Evolutionary conservation across 2,797 vertebrate species (phyloP), one percentile per base, ranked within the genome.

Genomic region (Bradypodion ventrale): DNA sequence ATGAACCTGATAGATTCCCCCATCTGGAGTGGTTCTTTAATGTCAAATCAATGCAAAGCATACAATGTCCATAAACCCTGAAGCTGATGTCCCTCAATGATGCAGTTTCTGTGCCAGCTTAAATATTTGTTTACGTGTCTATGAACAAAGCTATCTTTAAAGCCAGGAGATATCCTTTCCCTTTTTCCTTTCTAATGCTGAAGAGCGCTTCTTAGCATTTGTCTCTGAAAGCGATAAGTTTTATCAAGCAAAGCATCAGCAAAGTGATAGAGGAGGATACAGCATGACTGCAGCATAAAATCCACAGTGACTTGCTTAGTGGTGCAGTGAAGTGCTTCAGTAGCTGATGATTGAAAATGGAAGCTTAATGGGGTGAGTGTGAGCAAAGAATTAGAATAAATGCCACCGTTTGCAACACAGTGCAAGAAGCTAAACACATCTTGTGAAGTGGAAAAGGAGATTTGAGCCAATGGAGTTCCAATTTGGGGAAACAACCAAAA

Each of bases 301-400:
- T 86, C 90, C 82, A 76, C 86, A 2, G 1, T 63, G 77, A 76
- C 81, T 93, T 84, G 86, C 89, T 90, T 70, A 65, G 78, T 8
- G 1, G 88, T 42, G 25, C 87, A 90, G 88, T 83, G 85, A 90
- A 91, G 85, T 84, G 88, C 90, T 94, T 90, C 91, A 76, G 86
- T 7, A 0, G 77, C 90, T 90, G 85, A 92, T 87, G 93, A 91
- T 35, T 90, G 89, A 89, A 92, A 93, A 84, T 0, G 1, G 86
- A 91, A 90, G 83, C 87, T 89, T 93, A 93, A 94, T 87, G 87
- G 91, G 83, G 82, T 89, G 92, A 90, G 92, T 65, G 69, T 0
- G 82, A 92, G 84, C 78, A 85, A 92, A 92, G 90, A 91, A 91
- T 91, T 90, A 91, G 90, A 94, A 92, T 90, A 90, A 91, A 92